These are phyloP conservation scores for Coleophora flavipennella DNA, from an alignment of 2,888 invertebrate genomes.

Conservation along the genomic window DNA sequence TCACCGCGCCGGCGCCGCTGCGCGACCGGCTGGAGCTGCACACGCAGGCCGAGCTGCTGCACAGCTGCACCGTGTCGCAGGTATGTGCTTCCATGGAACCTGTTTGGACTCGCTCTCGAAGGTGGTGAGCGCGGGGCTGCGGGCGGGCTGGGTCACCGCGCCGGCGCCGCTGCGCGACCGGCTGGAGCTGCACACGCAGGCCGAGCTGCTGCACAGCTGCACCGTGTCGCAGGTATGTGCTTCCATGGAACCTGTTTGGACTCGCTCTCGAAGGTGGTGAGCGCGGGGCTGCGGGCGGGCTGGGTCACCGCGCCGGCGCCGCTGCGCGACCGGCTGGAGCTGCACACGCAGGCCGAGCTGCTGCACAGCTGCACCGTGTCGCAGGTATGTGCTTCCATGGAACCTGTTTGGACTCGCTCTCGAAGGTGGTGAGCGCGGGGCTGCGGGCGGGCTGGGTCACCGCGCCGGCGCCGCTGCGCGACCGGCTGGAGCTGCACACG, in stretches of 20 bases:
- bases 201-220: constrained; percentile 68
- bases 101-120: no score
- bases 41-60: constrained; percentile 77
- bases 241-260: no score
- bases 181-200: no score
- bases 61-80: constrained; percentile 43
- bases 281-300: constrained; percentile 81
- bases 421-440: constrained; percentile 82
- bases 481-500: no score
- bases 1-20: constrained; percentile 79
- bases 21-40: constrained; percentile 78
- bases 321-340: constrained; percentile 74
- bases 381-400: no score
- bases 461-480: no score
- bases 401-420: no score
- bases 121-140: constrained; percentile 79
- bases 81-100: no score
- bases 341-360: constrained; percentile 81
- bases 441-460: constrained; percentile 82
- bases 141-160: constrained; percentile 82
- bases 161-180: no score
- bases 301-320: constrained; percentile 81
- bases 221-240: no score
- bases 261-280: constrained; percentile 77
- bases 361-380: constrained; percentile 44